phyloP scores from a whole-genome alignment of 2,888 invertebrate genomes.

The Drosophila anomelani region DNA sequence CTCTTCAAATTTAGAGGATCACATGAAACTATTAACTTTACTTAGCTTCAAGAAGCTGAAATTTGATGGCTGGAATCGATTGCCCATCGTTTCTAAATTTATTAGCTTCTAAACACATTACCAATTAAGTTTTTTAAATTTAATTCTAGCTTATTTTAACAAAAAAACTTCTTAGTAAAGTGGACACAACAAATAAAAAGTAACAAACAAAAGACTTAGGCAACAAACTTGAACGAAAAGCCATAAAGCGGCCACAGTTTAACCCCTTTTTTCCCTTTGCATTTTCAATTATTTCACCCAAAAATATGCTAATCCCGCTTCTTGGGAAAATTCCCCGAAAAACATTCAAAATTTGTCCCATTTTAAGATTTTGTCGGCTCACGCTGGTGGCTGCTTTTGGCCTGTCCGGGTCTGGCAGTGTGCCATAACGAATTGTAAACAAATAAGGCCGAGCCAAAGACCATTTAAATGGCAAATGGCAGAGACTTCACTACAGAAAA shows the following conservation, averaged over 20 bases:
- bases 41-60: too few relatives aligned
- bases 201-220: constrained; percentile 76
- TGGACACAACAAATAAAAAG: too few relatives aligned
- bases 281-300: constrained; percentile 7
- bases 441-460: constrained; percentile 56
- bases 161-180: too few relatives aligned
- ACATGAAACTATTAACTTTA: too few relatives aligned
- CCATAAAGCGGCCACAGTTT: too few relatives aligned
- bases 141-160: too few relatives aligned
- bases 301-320: constrained; percentile 37
- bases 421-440: constrained; percentile 72
- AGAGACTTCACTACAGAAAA: constrained; percentile 30
- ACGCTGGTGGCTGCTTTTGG: constrained; percentile 13
- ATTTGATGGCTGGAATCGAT: too few relatives aligned
- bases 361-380: constrained; percentile 29
- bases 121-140: too few relatives aligned
- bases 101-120: too few relatives aligned
- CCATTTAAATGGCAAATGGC: constrained; percentile 67
- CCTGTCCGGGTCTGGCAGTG: constrained; percentile 45
- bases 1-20: too few relatives aligned
- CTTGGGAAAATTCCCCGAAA: constrained; percentile 30
- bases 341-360: constrained; percentile 36
- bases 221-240: constrained; percentile 69
- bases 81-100: too few relatives aligned
- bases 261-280: too few relatives aligned